phyloP scores from a whole-genome alignment of 2,888 invertebrate genomes.

The Mimas tiliae region DNA sequence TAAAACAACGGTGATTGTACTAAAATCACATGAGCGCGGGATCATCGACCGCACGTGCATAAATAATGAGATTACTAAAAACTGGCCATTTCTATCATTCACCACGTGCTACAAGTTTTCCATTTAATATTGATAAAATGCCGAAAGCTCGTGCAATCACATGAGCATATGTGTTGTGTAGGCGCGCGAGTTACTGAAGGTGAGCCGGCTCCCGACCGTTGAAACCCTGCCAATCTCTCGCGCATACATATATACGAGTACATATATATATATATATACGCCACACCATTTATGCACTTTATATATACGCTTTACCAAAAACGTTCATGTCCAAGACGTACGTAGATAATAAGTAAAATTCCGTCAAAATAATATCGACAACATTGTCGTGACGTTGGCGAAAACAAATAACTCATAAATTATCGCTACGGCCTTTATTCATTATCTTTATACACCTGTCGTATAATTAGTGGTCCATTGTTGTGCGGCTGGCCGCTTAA shows the following conservation, averaged over 20 bases:
- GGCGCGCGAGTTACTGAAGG: conserved; percentile 62
- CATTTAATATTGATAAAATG: conserved; percentile 31
- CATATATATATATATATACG: conserved; percentile 35
- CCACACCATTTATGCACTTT: conserved; percentile 43
- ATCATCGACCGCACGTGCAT: conserved; percentile 14
- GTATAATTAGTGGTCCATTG: conserved; percentile 71
- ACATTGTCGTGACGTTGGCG: conserved; percentile 31
- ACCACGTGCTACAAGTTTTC: conserved; percentile 30
- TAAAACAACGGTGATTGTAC: conserved; percentile 15
- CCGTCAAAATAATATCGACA: conserved; percentile 21
- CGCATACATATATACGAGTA: conserved; percentile 44
- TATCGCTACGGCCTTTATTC: conserved; percentile 40
- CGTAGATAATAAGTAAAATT: background rate
- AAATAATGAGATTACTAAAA: conserved; percentile 11
- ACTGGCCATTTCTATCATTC: conserved; percentile 2
- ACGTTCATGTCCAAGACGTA: background rate
- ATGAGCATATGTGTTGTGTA: conserved; percentile 25
- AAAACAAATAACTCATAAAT: conserved; percentile 39
- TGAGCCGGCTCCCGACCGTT: conserved; percentile 65
- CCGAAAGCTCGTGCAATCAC: conserved; percentile 39
- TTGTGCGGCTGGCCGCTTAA: conserved; percentile 58
- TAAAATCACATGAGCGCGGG: background rate
- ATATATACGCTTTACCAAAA: conserved; percentile 23
- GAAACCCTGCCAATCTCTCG: conserved; percentile 69
- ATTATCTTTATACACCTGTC: conserved; percentile 60